A percentile compares a stretch with the other conserved stretches of the same genome.
These are phyloP conservation scores for Brenthis ino DNA, from an alignment of 2,888 invertebrate genomes.

Conservation along the genomic window DNA sequence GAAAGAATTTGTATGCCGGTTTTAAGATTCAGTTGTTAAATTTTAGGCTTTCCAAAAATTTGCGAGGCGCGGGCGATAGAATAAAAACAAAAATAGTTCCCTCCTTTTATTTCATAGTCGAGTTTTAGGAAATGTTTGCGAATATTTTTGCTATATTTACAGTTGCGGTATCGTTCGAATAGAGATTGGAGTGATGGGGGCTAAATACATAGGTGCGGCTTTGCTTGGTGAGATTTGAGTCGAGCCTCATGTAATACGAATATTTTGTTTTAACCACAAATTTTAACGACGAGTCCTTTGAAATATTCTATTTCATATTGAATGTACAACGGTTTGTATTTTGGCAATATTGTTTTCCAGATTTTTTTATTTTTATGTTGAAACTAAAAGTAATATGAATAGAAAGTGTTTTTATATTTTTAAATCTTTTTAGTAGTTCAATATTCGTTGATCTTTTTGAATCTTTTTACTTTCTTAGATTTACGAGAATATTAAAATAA, in stretches of 20 bases:
- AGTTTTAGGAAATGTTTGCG: conserved; percentile 29
- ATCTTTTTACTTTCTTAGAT: no score
- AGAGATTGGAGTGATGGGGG: conserved; percentile 13
- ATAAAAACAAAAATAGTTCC: conserved; percentile 21
- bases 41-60: conserved; percentile 27
- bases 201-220: not conserved
- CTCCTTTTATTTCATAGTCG: conserved; percentile 24
- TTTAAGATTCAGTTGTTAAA: conserved; percentile 34
- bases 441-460: no score
- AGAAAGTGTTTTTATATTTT: no score
- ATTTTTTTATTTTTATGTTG: no score
- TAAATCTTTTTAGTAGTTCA: no score
- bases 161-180: conserved; percentile 23
- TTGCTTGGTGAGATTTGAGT: not conserved
- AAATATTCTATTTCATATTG: no score
- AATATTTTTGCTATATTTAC: conserved; percentile 28
- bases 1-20: conserved; percentile 34
- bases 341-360: no score
- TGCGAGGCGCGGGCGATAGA: conserved; percentile 25
- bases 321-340: no score
- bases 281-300: not conserved
- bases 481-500: no score
- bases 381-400: no score
- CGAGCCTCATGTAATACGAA: not conserved
- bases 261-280: not conserved